Conservation (phyloP, 2,797 vertebrate genomes). For the Pseudotriccus pelzelni region DNA sequence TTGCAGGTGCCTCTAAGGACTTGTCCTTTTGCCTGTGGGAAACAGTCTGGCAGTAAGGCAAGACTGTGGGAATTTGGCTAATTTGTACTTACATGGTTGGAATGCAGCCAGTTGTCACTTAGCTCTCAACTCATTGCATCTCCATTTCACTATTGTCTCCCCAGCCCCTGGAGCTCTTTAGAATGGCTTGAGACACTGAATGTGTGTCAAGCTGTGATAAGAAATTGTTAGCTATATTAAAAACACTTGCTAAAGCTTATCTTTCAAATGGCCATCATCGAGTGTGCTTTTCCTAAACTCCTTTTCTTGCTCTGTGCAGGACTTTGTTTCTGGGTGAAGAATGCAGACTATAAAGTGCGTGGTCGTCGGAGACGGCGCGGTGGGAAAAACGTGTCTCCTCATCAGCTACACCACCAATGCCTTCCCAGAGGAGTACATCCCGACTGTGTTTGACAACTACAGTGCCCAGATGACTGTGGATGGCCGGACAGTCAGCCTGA, state of each 20-base stretch:
- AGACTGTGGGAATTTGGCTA: conserved; percentile 29
- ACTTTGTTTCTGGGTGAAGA: conserved; percentile 62
- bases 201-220: neutral
- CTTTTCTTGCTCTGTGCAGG: conserved; percentile 39
- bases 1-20: neutral
- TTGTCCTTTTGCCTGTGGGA: conserved; percentile 32
- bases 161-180: neutral
- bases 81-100: neutral
- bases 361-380: conserved; percentile 92
- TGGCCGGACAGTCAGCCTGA: conserved; percentile 89
- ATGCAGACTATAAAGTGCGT: conserved; percentile 98
- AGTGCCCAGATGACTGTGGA: conserved; percentile 94
- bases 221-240: neutral
- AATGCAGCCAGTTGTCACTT: conserved; percentile 28
- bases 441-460: conserved; percentile 95
- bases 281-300: neutral
- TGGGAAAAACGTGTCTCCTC: conserved; percentile 94
- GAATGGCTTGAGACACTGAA: neutral
- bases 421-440: conserved; percentile 94
- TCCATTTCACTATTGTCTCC: conserved; percentile 5
- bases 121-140: neutral
- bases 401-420: conserved; percentile 95
- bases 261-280: neutral
- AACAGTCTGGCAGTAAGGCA: neutral
- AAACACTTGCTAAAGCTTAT: neutral